phyloP scores from a whole-genome alignment of 35 echinoderm and acorn worm genomes.

The Heliocidaris tuberculata region DNA sequence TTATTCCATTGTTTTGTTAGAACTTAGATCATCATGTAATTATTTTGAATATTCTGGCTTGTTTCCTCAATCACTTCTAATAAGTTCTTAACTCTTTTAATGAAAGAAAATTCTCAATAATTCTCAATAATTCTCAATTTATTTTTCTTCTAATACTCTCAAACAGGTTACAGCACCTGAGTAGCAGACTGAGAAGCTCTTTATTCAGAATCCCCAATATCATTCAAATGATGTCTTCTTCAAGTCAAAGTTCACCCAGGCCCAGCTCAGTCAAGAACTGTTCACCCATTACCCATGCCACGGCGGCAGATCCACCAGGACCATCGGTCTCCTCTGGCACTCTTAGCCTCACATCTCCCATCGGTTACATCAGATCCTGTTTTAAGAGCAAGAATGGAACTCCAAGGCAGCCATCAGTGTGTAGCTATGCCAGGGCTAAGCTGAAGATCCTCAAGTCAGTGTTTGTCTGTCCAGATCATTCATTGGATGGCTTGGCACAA shows the following conservation, averaged over 20 bases:
- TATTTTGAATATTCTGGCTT: no score
- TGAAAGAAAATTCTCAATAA: no score
- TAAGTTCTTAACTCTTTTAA: no score
- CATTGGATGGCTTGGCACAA: conserved; percentile 75
- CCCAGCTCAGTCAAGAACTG: background rate
- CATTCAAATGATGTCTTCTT: background rate
- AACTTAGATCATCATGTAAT: no score
- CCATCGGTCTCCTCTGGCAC: background rate
- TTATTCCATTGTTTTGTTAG: no score
- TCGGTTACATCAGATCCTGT: conserved; percentile 91
- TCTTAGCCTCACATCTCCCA: conserved; percentile 51
- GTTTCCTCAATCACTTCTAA: no score
- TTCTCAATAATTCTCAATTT: background rate
- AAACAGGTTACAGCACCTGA: background rate
- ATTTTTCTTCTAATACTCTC: background rate
- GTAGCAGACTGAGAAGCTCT: background rate
- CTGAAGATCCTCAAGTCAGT: conserved; percentile 73
- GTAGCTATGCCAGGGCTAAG: conserved; percentile 77
- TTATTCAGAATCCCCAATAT: background rate
- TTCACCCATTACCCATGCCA: background rate
- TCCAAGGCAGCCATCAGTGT: conserved; percentile 89
- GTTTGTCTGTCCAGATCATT: conserved; percentile 80
- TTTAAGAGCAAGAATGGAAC: conserved; percentile 99
- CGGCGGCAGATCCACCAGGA: background rate
- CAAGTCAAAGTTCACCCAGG: background rate